phyloP scores from a whole-genome alignment of 2,888 invertebrate species.

The Rhaphigaster nebulosa region DNA sequence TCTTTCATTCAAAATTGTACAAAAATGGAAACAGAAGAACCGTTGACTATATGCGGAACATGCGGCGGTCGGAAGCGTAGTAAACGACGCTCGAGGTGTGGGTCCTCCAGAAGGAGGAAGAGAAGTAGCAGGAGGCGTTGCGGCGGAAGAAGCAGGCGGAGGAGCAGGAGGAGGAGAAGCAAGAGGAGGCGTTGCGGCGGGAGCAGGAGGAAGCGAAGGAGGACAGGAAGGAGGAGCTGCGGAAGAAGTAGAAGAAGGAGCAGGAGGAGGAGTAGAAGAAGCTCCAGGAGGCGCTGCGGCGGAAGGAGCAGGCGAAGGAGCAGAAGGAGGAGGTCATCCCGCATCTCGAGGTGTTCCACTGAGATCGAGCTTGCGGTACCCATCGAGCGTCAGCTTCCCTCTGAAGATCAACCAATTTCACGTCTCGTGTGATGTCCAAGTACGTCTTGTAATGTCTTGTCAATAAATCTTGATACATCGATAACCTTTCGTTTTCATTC shows the following conservation, averaged over 20 bases:
- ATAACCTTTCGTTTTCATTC: not conserved
- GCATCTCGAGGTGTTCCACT: constrained; percentile 1
- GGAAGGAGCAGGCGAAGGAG: not conserved
- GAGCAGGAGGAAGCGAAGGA: not conserved
- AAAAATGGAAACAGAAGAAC: constrained; percentile 8
- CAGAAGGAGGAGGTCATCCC: not conserved
- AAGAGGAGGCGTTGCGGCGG: not conserved
- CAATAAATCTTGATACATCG: not conserved
- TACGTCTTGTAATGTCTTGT: not conserved
- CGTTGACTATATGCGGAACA: not conserved
- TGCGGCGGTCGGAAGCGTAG: not conserved
- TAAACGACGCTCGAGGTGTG: not conserved
- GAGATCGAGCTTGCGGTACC: not conserved
- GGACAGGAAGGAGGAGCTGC: not conserved
- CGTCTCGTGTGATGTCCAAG: not conserved
- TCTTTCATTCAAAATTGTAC: not conserved
- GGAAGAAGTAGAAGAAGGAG: not conserved
- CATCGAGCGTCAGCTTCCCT: not conserved
- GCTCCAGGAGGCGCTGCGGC: not conserved
- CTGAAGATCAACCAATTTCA: not conserved
- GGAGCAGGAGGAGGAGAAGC: not conserved
- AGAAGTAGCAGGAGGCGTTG: not conserved
- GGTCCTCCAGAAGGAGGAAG: not conserved
- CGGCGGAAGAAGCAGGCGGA: not conserved
- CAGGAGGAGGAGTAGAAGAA: not conserved